Conservation (phyloP, 2,888 invertebrate genomes). For the Argynnis bischoffii region DNA sequence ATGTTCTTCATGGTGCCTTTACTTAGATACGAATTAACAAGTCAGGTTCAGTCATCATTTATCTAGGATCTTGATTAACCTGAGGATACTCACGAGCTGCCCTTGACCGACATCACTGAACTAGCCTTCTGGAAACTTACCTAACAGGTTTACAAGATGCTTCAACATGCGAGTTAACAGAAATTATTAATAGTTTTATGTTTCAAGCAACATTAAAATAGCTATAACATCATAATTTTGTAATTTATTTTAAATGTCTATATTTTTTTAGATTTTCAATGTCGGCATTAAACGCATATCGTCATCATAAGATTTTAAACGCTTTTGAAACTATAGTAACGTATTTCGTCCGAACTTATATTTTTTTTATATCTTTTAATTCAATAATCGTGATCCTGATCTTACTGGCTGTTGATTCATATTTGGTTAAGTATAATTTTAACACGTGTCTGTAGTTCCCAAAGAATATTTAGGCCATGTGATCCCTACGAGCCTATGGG, state of each 20-base stretch:
- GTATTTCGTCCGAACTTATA: no score
- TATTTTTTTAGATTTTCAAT: not conserved
- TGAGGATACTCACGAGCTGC: constrained; percentile 30
- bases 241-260: not conserved
- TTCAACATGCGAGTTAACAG: constrained; percentile 30
- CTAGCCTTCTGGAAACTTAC: constrained; percentile 29
- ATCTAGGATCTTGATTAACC: constrained; percentile 25
- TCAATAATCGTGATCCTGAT: no score
- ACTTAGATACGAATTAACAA: not conserved
- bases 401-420: not conserved
- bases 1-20: not conserved
- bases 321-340: no score
- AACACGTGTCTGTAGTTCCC: constrained; percentile 6
- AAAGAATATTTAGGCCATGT: constrained; percentile 17
- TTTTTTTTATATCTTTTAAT: no score
- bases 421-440: constrained; percentile 10
- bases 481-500: constrained; percentile 17
- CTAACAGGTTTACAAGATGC: constrained; percentile 34
- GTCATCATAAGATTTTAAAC: no score
- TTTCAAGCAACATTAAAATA: constrained; percentile 29
- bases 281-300: no score
- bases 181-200: constrained; percentile 31
- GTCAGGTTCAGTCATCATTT: constrained; percentile 14
- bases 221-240: constrained; percentile 24
- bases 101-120: constrained; percentile 37